phyloP scores from a whole-genome alignment of 2,888 invertebrate genomes.

The Lepidonotus clava region DNA sequence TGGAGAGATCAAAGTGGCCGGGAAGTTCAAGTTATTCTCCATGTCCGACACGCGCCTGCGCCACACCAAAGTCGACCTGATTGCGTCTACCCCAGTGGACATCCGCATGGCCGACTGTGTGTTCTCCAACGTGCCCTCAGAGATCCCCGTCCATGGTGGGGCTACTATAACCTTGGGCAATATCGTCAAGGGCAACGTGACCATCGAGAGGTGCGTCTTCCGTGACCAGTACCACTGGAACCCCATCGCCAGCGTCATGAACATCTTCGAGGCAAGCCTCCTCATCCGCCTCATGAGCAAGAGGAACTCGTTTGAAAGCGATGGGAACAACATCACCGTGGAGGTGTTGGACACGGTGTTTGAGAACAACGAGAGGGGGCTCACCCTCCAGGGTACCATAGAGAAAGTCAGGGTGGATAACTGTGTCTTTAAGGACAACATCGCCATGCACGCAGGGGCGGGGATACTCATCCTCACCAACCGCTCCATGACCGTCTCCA shows the following conservation, averaged over 20 bases:
- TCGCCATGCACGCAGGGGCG: conserved; percentile 63
- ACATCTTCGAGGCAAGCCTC: conserved; percentile 62
- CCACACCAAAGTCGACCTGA: conserved; percentile 54
- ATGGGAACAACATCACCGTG: conserved; percentile 52
- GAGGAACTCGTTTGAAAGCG: conserved; percentile 35
- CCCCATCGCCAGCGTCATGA: conserved; percentile 64
- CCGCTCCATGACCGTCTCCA: conserved; percentile 54
- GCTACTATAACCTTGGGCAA: conserved; percentile 56
- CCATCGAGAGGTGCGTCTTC: conserved; percentile 57
- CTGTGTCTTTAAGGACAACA: conserved; percentile 50
- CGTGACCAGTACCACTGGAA: conserved; percentile 59
- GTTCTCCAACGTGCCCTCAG: conserved; percentile 10
- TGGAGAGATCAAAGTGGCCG: conserved; percentile 48
- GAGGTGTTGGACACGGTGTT: conserved; percentile 36
- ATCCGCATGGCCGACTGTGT: conserved; percentile 38
- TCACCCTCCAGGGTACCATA: conserved; percentile 49
- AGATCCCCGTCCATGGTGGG: conserved; percentile 57
- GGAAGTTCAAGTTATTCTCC: neutral
- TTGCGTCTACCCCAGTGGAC: conserved; percentile 22
- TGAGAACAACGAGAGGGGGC: conserved; percentile 55
- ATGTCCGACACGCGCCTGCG: conserved; percentile 33
- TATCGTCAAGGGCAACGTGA: conserved; percentile 49
- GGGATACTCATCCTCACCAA: conserved; percentile 59
- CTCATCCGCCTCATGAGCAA: conserved; percentile 58
- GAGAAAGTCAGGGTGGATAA: conserved; percentile 44